Percentiles rank a stretch among this genome's conserved stretches.
These are phyloP conservation scores for Drosophila birchii DNA, from an alignment of 2,888 invertebrate species.

Conservation along the genomic window DNA sequence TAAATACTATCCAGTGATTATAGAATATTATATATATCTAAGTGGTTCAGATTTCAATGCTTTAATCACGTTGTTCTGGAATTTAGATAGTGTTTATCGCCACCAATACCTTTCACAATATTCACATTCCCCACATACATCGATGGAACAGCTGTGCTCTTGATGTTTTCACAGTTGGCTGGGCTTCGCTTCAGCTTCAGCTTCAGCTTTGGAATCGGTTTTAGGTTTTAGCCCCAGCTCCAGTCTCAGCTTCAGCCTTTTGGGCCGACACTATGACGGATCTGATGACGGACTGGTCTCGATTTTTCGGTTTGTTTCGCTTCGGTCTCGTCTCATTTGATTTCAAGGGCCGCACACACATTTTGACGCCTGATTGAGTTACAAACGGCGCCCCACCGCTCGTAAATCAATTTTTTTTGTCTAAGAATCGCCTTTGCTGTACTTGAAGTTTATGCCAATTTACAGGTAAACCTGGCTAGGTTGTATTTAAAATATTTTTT, in stretches of 20 bases:
- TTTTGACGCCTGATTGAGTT: conserved; percentile 80
- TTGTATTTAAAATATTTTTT: not conserved
- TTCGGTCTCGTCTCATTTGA: conserved; percentile 59
- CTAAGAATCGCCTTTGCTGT: conserved; percentile 4
- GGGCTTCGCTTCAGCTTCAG: conserved; percentile 29
- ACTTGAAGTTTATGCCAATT: conserved; percentile 17
- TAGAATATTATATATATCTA: not conserved
- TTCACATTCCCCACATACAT: conserved; percentile 35
- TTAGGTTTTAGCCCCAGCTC: conserved; percentile 16
- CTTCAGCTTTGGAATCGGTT: conserved; percentile 23
- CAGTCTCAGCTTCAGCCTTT: conserved; percentile 22
- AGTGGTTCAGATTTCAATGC: not conserved
- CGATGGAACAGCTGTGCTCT: conserved; percentile 53
- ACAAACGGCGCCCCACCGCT: conserved; percentile 54
- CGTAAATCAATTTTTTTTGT: conserved; percentile 22
- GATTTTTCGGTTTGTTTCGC: conserved; percentile 48
- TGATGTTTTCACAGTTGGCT: conserved; percentile 69
- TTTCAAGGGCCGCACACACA: conserved; percentile 73
- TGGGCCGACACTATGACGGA: conserved; percentile 26
- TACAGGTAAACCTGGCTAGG: conserved; percentile 6
- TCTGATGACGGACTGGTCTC: conserved; percentile 42
- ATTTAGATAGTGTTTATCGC: conserved; percentile 7
- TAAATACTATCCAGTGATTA: too few relatives aligned
- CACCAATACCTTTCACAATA: not conserved
- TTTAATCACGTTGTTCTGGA: not conserved